Conservation (phyloP, 2,888 invertebrate genomes). For the Mimachlamys varia region DNA sequence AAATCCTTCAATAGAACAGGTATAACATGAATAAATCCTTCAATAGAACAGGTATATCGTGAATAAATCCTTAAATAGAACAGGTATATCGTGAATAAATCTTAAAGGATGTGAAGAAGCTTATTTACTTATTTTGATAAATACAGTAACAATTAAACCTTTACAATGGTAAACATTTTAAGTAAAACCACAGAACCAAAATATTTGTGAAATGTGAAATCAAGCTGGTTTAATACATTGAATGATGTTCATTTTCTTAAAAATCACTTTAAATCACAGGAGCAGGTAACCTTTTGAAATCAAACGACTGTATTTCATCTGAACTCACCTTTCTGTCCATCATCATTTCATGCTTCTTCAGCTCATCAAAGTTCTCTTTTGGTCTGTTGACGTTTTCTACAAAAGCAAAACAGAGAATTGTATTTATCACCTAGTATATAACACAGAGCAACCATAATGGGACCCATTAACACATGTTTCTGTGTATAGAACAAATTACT, state of each 20-base stretch:
- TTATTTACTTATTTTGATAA: too few species aligned
- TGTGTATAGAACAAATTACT: not conserved
- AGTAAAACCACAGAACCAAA: too few species aligned
- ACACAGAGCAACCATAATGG: not conserved
- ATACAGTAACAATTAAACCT: too few species aligned
- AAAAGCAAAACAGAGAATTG: slow-evolving; percentile 55
- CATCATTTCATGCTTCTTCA: slow-evolving; percentile 94
- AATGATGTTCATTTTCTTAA: not conserved
- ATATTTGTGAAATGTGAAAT: too few species aligned
- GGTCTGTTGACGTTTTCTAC: slow-evolving; percentile 94
- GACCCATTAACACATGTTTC: not conserved
- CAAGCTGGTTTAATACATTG: too few species aligned
- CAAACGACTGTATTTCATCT: too few species aligned
- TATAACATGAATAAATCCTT: too few species aligned
- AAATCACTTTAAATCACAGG: not conserved
- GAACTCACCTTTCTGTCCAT: slow-evolving; percentile 85
- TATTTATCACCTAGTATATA: not conserved
- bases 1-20: too few species aligned
- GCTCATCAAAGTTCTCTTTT: slow-evolving; percentile 89
- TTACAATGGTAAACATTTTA: too few species aligned
- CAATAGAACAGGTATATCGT: too few species aligned
- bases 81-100: too few species aligned
- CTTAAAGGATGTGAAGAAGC: too few species aligned
- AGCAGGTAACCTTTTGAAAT: not conserved
- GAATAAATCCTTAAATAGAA: not conserved